These are phyloP conservation scores for Enoplolaimus lenunculus DNA, from an alignment of 2,888 invertebrate species.

Conservation along the genomic window DNA sequence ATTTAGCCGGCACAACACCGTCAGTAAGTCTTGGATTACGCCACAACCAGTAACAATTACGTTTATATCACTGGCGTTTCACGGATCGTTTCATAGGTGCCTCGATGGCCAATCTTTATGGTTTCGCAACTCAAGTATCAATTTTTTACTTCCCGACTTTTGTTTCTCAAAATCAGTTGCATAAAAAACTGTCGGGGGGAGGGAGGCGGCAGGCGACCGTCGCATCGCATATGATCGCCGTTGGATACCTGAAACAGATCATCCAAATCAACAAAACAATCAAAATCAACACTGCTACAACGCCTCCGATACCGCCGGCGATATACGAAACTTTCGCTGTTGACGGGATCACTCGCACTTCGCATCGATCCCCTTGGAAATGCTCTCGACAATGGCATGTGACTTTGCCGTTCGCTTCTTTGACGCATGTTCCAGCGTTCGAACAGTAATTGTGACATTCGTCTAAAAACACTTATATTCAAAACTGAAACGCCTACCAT, in stretches of 20 bases:
- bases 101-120: no score
- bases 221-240: no score
- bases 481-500: background rate
- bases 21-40: no score
- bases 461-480: constrained; percentile 29
- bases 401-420: constrained; percentile 35
- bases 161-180: no score
- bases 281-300: constrained; percentile 32
- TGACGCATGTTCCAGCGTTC: constrained; percentile 39
- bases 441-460: constrained; percentile 38
- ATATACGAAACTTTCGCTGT: constrained; percentile 28
- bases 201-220: no score
- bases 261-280: constrained; percentile 35
- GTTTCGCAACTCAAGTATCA: no score
- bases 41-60: no score
- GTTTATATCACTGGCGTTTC: no score
- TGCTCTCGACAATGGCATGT: constrained; percentile 38
- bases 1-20: no score
- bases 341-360: constrained; percentile 26
- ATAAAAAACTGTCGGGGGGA: no score
- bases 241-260: constrained; percentile 36
- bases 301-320: constrained; percentile 27
- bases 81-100: no score
- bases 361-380: constrained; percentile 36
- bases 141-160: no score